Evolutionary conservation across 2,797 vertebrate genomes (phyloP), one percentile per base, ranked within the genome.

Genomic region (Phrynocephalus vlangalii): DNA sequence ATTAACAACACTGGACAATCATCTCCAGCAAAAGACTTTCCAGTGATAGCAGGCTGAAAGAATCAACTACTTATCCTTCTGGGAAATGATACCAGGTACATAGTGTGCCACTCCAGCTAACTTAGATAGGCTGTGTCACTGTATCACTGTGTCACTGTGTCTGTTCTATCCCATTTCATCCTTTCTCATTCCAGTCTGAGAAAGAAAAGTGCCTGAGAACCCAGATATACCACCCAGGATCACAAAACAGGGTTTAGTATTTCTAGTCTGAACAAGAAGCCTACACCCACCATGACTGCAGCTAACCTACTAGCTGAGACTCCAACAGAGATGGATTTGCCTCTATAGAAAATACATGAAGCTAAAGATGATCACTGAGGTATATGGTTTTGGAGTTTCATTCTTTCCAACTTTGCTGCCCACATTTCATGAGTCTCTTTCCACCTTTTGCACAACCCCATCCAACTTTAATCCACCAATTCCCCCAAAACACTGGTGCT

Each of bases 21-120:
- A 77, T 85, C 73, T 77, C 60, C 77, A 7, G 77, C 18, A n/a
- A 76, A 85, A 77, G 22, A 6, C 33, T 67, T 20, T 85, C 77
- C 73, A 33, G 30, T 1, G 7, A 24, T 66, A 28, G 3, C 5
- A 24, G 81, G 16, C 63, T 85, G 26, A 44, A 44, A 85, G 48
- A 67, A 63, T 44, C 30, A 33, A 66, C 73, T 50, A 60, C 83
- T n/a, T 66, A 67, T 48, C 72, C 28, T 18, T 24, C 3, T 48
- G 33, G 20, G 16, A n/a, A 18, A 11, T 44, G 15, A 28, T 15
- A 22, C 26, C 7, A 73, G 68, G 20, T 48, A 28, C 4, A 13
- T 85, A 8, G 60, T 66, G 52, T 13, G 13, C 3, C 15, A 63
- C 44, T 24, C 33, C 73, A 75, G 38, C 73, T 75, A 75, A 75